phyloP scores from a whole-genome alignment of 2,888 invertebrate species.

The Octodonta nipae region DNA sequence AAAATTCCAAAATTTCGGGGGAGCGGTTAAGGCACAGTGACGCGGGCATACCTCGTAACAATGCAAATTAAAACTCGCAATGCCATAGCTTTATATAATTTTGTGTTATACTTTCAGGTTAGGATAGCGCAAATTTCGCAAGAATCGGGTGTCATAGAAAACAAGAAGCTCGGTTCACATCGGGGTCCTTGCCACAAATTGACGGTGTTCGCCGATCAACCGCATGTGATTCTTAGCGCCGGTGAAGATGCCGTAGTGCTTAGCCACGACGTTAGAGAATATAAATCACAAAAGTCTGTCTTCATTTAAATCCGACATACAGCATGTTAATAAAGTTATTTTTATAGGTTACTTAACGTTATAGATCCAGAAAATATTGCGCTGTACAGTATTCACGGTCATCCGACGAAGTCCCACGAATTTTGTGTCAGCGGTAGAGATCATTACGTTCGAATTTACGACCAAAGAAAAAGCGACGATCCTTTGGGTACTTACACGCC shows the following conservation, averaged over 20 bases:
- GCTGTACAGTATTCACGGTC: constrained; percentile 76
- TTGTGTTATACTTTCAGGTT: constrained; percentile 42
- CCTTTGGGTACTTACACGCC: constrained; percentile 25
- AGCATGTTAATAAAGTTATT: too few relatives aligned
- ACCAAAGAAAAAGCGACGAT: constrained; percentile 36
- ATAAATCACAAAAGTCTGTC: constrained; percentile 41
- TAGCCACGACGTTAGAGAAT: constrained; percentile 67
- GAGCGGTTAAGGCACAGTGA: too few relatives aligned
- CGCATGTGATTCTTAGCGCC: constrained; percentile 67
- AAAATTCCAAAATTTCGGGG: too few relatives aligned
- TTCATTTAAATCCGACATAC: too few relatives aligned
- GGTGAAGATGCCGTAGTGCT: constrained; percentile 79
- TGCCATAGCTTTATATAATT: too few relatives aligned
- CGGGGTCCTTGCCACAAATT: constrained; percentile 77
- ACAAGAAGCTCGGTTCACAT: constrained; percentile 48
- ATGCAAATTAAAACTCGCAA: too few relatives aligned
- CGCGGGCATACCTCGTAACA: too few relatives aligned
- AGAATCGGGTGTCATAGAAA: constrained; percentile 38
- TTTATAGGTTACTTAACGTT: constrained; percentile 42
- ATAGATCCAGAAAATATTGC: constrained; percentile 39
- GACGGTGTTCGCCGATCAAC: constrained; percentile 59
- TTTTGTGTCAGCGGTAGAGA: constrained; percentile 77
- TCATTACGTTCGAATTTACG: constrained; percentile 62
- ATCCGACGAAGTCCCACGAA: constrained; percentile 64
- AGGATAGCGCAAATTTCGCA: constrained; percentile 46